Base-by-base conservation (phyloP, 2,888 invertebrate species). In the Macrophya annulata region DNA sequence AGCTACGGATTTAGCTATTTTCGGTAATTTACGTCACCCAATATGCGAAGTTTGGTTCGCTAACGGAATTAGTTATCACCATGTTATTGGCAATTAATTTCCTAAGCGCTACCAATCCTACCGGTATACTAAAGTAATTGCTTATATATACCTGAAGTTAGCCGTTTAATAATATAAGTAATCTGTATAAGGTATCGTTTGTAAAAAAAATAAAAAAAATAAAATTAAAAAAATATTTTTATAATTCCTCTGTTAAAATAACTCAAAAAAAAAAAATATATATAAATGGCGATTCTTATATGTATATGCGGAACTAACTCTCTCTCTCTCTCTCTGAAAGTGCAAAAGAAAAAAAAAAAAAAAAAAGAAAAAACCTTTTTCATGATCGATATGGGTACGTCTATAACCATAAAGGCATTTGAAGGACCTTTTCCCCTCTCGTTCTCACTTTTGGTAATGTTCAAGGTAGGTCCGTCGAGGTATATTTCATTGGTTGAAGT, bases 51-150 rank as follows among this genome's bases (percentile, higher is more conserved):
- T 71, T 83, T 17, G 48, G 48, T 40, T 83, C 45, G 68, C 68
- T 83, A 83, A 83, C 83, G 68, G 71, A 83, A 71, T 83, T 83
- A 83, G 68, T 71, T 83, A 83, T 81, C 68, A 51, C 51, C 68
- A 51, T 10, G 83, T 83, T 83, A 83, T 83, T 71, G 83, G 83
- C 83, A 68, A 83, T 83, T 83, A 83, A 83, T 83, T 68, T 82
- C 45, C 62, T 31, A 62, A 62, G 62, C 21, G 62, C 62, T 12
- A 62, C 12, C 62, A 31, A 21, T 31, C 62, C 55, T 17, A 17
- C n/a, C 8, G 55, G n/a, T 55, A 55, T n/a, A n/a, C n/a, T 55
- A 55, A 55, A 55, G 55, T 55, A 55, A 55, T 55, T 55, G 55
- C 55, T 55, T 55, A n/a, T 55, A 55, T n/a, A 55, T 8, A 17